Conservation (phyloP, 2,888 invertebrate genomes). For the Andrena bicolor region DNA sequence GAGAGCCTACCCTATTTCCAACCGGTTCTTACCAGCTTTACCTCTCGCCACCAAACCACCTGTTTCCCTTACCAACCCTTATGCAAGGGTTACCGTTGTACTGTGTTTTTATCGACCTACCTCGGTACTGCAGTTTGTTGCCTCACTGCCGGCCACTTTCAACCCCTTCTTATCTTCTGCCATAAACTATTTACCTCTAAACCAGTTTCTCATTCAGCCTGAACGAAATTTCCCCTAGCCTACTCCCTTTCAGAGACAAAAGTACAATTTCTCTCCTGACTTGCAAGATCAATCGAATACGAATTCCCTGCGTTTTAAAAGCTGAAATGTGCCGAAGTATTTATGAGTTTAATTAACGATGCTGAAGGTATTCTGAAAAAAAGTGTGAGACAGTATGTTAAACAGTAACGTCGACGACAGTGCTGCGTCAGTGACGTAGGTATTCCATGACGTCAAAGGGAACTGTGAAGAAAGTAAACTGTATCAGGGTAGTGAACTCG, state of each 20-base stretch:
- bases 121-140: slow-evolving; percentile 71
- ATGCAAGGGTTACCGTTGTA: slow-evolving; percentile 48
- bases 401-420: slow-evolving; percentile 35
- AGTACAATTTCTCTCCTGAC: not conserved
- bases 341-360: not conserved
- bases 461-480: slow-evolving; percentile 57
- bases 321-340: not conserved
- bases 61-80: slow-evolving; percentile 53
- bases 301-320: not conserved
- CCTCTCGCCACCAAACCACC: slow-evolving; percentile 40
- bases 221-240: not conserved
- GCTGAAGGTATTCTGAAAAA: not conserved
- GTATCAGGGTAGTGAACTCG: slow-evolving; percentile 76
- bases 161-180: not conserved
- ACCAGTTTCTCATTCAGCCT: too few relatives aligned
- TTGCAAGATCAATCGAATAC: not conserved
- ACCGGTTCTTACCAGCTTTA: slow-evolving; percentile 17
- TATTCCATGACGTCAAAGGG: slow-evolving; percentile 75
- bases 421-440: slow-evolving; percentile 71
- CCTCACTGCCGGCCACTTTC: not conserved
- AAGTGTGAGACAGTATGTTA: slow-evolving; percentile 2
- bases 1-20: not conserved
- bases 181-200: too few relatives aligned
- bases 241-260: not conserved
- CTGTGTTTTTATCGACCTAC: slow-evolving; percentile 75